Percentiles rank a stretch among this genome's conserved stretches.
phyloP scores from a whole-genome alignment of 1,140 invertebrate genomes.

The Tetragnatha versicolor region DNA sequence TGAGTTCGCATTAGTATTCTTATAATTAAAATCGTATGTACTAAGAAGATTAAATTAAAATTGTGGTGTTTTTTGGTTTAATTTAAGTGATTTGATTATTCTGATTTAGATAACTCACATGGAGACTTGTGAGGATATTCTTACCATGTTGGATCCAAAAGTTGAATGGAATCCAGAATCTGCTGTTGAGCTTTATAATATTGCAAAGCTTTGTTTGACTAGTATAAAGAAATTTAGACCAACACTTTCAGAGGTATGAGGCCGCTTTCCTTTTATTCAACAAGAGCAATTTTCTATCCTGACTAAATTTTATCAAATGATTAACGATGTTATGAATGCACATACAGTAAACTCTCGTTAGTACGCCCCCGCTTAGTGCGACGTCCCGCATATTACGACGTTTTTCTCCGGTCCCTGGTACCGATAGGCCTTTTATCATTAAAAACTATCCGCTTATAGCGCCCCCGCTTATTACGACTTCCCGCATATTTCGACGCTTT shows the following conservation, averaged over 20 bases:
- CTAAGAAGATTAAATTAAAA: neutral
- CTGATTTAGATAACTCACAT: constrained; percentile 31
- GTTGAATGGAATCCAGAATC: constrained; percentile 13
- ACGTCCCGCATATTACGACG: too few relatives aligned
- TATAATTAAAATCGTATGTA: neutral
- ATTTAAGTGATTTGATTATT: neutral
- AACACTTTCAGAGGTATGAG: constrained; percentile 29
- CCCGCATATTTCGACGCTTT: too few relatives aligned
- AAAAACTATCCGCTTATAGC: too few relatives aligned
- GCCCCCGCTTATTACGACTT: too few relatives aligned
- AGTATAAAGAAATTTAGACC: constrained; percentile 21
- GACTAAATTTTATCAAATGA: too few relatives aligned
- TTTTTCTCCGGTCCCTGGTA: too few relatives aligned
- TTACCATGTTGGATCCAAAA: constrained; percentile 15
- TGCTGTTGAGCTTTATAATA: constrained; percentile 6
- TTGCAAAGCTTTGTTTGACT: constrained; percentile 28
- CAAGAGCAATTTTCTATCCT: too few relatives aligned
- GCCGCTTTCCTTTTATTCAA: too few relatives aligned
- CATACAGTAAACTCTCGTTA: too few relatives aligned
- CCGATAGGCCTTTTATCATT: too few relatives aligned
- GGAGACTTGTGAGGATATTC: constrained; percentile 41
- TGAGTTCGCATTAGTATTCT: neutral
- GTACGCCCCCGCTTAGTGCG: too few relatives aligned
- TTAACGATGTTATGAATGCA: too few relatives aligned
- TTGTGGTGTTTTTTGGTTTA: neutral